These are phyloP conservation scores for Phallusia fumigata DNA, from an alignment of 23 tunicate genomes.

Conservation along the genomic window DNA sequence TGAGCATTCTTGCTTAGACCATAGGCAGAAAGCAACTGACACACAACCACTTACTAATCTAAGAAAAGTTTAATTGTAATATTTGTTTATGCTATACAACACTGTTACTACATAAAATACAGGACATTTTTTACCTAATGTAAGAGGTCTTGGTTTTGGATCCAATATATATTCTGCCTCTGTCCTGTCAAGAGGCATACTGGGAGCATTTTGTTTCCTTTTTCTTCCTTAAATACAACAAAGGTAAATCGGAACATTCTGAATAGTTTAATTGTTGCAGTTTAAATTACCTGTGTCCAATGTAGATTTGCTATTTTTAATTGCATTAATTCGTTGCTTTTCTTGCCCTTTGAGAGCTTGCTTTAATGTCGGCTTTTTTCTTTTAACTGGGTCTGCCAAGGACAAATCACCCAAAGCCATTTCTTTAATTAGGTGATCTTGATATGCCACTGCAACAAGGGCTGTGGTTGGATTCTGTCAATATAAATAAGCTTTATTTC, in stretches of 20 bases:
- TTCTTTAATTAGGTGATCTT: constrained; percentile 83
- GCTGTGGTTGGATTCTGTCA: constrained; percentile 53
- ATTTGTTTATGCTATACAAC: too few species aligned
- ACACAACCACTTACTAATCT: too few species aligned
- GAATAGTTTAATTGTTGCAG: neutral
- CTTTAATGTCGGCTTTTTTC: constrained; percentile 18
- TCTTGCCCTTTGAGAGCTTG: constrained; percentile 55
- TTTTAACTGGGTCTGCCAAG: constrained; percentile 25
- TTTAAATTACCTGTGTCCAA: constrained; percentile 69
- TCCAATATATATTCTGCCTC: constrained; percentile 75
- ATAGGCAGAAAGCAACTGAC: too few species aligned
- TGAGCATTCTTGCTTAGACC: too few species aligned
- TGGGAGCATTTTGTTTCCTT: neutral
- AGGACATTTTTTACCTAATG: constrained; percentile 41
- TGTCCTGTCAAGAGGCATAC: neutral
- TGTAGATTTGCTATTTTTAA: constrained; percentile 71
- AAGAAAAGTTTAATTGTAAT: too few species aligned
- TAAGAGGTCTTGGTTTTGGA: constrained; percentile 68
- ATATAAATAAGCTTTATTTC: too few species aligned
- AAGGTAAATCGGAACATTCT: neutral
- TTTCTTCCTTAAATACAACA: neutral
- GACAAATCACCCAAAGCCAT: constrained; percentile 61
- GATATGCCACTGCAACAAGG: constrained; percentile 81
- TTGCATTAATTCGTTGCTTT: constrained; percentile 45
- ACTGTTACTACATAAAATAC: too few species aligned